These are phyloP conservation scores for Ceratosolen solmsi DNA, from an alignment of 1,140 invertebrate genomes.

Conservation along the genomic window DNA sequence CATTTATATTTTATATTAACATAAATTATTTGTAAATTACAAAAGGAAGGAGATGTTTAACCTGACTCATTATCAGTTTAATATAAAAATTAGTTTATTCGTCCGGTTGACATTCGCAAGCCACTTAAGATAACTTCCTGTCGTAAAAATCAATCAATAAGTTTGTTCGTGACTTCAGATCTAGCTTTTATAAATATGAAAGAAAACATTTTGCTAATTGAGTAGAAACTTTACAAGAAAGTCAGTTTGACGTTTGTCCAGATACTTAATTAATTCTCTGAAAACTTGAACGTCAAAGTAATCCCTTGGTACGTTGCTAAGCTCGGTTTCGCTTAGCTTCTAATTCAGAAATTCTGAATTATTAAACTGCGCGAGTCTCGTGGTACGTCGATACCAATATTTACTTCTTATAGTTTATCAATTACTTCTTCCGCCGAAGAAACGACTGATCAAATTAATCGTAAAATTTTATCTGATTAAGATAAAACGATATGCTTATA, in stretches of 20 bases:
- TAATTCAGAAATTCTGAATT: conserved; percentile 31
- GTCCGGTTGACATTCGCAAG: not conserved
- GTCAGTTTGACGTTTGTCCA: conserved; percentile 9
- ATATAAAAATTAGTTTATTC: conserved; percentile 4
- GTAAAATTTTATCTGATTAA: no score
- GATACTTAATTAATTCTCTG: conserved; percentile 48
- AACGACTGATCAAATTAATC: no score
- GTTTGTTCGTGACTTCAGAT: no score
- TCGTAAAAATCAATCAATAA: conserved; percentile 9
- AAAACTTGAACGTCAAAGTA: conserved; percentile 42
- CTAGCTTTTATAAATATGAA: no score
- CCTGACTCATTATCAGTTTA: no score
- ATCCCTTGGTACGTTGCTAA: not conserved
- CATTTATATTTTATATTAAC: no score
- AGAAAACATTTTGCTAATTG: conserved; percentile 50
- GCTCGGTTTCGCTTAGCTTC: not conserved
- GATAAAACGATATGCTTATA: no score
- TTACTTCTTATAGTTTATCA: no score
- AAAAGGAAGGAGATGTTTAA: no score
- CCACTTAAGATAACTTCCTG: not conserved
- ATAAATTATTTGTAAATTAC: no score
- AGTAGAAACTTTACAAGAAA: conserved; percentile 43
- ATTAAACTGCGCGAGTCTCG: not conserved
- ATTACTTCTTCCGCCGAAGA: no score
- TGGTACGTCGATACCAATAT: not conserved